Evolutionary conservation across 1,140 invertebrate genomes (phyloP).

Genomic region (Phymorhynchus buccinoides): DNA sequence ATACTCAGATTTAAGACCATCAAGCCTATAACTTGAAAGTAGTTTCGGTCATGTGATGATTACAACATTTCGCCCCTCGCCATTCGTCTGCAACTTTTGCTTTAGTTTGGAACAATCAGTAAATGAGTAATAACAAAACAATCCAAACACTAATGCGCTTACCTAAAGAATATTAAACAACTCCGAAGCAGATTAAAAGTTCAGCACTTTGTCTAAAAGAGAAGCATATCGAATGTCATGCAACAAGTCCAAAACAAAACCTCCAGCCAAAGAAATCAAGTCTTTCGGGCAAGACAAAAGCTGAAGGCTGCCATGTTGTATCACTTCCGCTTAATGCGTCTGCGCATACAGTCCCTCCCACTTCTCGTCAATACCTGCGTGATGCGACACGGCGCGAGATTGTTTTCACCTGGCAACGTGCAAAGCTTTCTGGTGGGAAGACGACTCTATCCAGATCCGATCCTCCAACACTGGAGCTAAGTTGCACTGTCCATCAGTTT

Average conservation of each 20-base stretch:
- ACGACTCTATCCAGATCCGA: constrained; percentile 1
- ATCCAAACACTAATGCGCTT: background rate
- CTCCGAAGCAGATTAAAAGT: background rate
- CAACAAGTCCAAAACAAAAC: background rate
- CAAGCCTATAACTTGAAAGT: background rate
- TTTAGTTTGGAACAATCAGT: constrained; percentile 18
- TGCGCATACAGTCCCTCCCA: constrained; percentile 38
- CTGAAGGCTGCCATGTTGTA: constrained; percentile 39
- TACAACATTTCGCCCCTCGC: constrained; percentile 6
- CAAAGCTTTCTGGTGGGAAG: background rate
- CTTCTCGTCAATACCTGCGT: constrained; percentile 16
- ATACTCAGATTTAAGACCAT: too few relatives aligned
- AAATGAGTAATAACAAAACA: too few relatives aligned
- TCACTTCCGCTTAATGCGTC: constrained; percentile 36
- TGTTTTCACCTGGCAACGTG: constrained; percentile 37
- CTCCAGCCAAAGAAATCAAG: background rate
- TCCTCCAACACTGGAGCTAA: background rate
- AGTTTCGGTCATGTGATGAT: constrained; percentile 31
- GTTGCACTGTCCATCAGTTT: background rate
- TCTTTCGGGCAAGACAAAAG: background rate
- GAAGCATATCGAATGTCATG: background rate
- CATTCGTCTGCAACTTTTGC: constrained; percentile 32
- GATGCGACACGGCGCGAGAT: constrained; percentile 20
- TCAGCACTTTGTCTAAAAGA: background rate
- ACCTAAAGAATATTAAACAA: background rate